Conservation (phyloP, 2,797 vertebrate species). For the Siniperca undulata region DNA sequence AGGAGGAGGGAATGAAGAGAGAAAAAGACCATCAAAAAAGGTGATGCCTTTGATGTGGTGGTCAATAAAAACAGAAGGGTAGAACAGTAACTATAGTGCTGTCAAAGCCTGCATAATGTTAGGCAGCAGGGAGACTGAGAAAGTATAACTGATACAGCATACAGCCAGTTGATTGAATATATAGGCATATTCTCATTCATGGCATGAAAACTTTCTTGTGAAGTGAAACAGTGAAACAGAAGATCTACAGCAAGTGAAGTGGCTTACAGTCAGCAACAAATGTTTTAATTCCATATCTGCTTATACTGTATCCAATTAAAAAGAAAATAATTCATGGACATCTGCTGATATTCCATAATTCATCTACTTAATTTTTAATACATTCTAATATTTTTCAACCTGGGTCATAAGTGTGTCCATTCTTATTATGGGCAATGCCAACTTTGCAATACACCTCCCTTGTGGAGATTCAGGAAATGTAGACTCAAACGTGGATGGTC, state of each 20-base stretch:
- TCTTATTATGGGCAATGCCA: neutral
- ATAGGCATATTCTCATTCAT: slow-evolving; percentile 6
- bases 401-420: neutral
- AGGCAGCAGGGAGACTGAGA: neutral
- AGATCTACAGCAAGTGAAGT: neutral
- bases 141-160: neutral
- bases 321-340: neutral
- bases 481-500: neutral
- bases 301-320: slow-evolving; percentile 1
- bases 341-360: neutral
- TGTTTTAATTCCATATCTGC: neutral
- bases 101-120: slow-evolving; percentile 7
- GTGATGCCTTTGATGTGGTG: neutral
- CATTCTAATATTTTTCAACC: neutral
- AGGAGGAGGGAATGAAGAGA: slow-evolving; percentile 4
- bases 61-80: slow-evolving; percentile 23
- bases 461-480: neutral
- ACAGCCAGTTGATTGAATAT: neutral
- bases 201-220: neutral
- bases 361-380: neutral
- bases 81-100: neutral
- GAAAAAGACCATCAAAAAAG: slow-evolving; percentile 2
- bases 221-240: neutral
- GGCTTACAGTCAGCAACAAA: neutral
- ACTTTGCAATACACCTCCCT: neutral